phyloP scores from a whole-genome alignment of 1,140 invertebrate genomes.

The Pogonognathellus flavescens region DNA sequence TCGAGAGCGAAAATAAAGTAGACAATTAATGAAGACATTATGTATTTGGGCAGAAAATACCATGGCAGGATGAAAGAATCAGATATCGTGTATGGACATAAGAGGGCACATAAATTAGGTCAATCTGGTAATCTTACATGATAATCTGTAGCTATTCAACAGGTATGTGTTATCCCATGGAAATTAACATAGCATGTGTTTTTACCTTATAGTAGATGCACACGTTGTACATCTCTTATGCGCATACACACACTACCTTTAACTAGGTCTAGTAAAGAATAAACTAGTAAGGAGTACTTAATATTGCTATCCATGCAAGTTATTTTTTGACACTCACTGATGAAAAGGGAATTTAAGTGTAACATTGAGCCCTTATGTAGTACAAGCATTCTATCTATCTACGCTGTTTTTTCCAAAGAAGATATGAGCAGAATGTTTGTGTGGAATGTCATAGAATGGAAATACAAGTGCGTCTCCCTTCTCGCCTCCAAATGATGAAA shows the following conservation, averaged over 20 bases:
- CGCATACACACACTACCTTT: too few species aligned
- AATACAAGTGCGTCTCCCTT: neutral
- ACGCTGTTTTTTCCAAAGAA: neutral
- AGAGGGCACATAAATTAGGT: constrained; percentile 46
- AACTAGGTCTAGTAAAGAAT: too few species aligned
- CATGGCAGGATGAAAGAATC: constrained; percentile 30
- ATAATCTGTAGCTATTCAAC: constrained; percentile 34
- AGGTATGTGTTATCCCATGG: constrained; percentile 20
- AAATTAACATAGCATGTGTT: constrained; percentile 36
- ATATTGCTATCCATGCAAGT: too few species aligned
- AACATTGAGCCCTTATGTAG: constrained; percentile 5
- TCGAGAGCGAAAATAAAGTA: neutral
- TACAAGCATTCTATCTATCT: too few species aligned
- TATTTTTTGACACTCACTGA: neutral
- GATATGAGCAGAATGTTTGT: neutral
- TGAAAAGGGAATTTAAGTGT: constrained; percentile 10
- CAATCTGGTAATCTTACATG: constrained; percentile 38
- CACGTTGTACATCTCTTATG: neutral
- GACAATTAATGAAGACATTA: constrained; percentile 41
- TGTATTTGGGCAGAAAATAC: constrained; percentile 9
- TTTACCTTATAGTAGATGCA: neutral
- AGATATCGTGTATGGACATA: constrained; percentile 43
- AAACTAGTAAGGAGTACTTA: too few species aligned
- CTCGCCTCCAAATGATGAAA: constrained; percentile 31
- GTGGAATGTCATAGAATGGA: constrained; percentile 35